Base-by-base conservation (phyloP, 2,113 vertebrate species). In the Gambusia holbrooki region DNA sequence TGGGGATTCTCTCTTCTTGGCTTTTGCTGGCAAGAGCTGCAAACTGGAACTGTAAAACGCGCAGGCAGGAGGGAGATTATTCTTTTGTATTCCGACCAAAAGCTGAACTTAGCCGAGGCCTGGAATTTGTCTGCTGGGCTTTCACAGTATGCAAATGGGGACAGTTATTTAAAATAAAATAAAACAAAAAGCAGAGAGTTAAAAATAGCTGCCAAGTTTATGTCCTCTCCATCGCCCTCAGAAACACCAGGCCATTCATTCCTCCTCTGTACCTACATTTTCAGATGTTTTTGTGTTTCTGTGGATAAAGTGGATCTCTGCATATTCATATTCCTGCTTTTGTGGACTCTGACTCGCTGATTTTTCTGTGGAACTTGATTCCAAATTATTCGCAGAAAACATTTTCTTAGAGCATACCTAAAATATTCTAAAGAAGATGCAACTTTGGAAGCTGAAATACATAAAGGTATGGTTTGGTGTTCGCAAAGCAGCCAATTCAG, bases 21-120 rank as follows among this genome's bases (percentile, higher is more conserved):
- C 10, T 76, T 81, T 73, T 77, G 37, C 69, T 80, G 28, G 66
- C 58, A 30, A 11, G 10, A 0, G 61, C 69, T 73, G 63, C 66
- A 77, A 79, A 87, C 79, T 29, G 64, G 25, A 42, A 64, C 10
- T 35, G 29, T 80, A 33, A 80, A 75, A 88, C 42, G 65, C n/a
- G 12, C 22, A 62, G 28, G 71, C 68, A 69, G 51, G 37, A 73
- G 33, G 25, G 77, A 80, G 61, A 75, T 74, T 37, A 63, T 70
- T 75, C 42, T 58, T 66, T 78, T 73, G 54, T 71, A 64, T 69
- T 30, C 61, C 27, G 67, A 45, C 19, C 60, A 80, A 37, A 37
- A 37, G 60, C 62, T 62, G 54, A 80, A 17, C 51, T 58, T 58
- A 48, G 71, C 67, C 14, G 51, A 71, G 48, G 60, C 61, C 42